Evolutionary conservation across 2,888 invertebrate genomes (phyloP).

Genomic region (Leptinotarsa juncta): DNA sequence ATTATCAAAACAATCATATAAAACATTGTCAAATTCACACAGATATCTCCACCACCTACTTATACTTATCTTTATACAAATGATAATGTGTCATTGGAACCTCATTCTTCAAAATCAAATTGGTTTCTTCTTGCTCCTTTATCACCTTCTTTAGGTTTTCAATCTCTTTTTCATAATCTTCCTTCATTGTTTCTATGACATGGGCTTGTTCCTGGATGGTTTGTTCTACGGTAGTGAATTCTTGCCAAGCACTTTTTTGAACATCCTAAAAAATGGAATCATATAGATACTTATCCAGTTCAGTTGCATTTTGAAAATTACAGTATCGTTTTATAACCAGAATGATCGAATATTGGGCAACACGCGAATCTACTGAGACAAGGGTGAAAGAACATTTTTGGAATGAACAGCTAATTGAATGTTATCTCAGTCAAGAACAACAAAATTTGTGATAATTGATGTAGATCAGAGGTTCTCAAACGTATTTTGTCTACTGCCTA

Average conservation of each 20-base stretch:
- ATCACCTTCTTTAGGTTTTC: slow-evolving; percentile 65
- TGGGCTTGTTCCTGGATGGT: slow-evolving; percentile 67
- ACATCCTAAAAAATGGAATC: slow-evolving; percentile 63
- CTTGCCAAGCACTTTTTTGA: slow-evolving; percentile 68
- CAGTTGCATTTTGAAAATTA: neutral
- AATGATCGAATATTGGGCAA: too few relatives aligned
- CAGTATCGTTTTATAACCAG: too few relatives aligned
- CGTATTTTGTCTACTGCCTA: too few relatives aligned
- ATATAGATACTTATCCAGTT: neutral
- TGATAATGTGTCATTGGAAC: slow-evolving; percentile 59
- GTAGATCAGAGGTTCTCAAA: too few relatives aligned
- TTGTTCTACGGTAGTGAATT: slow-evolving; percentile 67
- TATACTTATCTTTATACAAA: slow-evolving; percentile 61
- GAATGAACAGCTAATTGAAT: neutral
- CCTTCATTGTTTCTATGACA: slow-evolving; percentile 66
- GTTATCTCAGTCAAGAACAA: neutral
- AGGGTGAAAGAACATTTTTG: neutral
- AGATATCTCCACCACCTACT: slow-evolving; percentile 33
- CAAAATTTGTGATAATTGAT: too few relatives aligned
- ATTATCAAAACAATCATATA: neutral
- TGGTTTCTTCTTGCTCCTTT: slow-evolving; percentile 65
- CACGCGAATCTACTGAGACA: too few relatives aligned
- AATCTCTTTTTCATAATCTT: slow-evolving; percentile 66
- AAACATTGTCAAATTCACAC: neutral
- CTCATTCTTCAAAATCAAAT: slow-evolving; percentile 57